Base-by-base conservation (phyloP, 1,140 invertebrate species). In the Trichonephila clavata region DNA sequence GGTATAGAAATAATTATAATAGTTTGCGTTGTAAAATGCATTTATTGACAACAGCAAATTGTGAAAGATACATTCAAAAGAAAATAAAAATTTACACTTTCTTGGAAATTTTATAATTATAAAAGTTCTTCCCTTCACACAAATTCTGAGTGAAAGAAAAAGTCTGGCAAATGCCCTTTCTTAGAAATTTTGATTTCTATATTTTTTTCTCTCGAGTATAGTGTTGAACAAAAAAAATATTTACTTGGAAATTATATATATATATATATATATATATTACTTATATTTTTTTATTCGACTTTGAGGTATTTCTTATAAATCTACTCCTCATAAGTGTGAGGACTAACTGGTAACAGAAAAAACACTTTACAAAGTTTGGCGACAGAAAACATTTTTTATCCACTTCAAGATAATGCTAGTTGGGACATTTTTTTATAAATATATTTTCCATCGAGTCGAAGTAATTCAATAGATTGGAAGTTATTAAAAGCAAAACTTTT, bases 311-410 rank as follows among this genome's bases (percentile, higher is more conserved):
- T 50, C 50, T 50, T 13, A 50, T 5, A 50, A 13, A 50, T 50
- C 50, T 50, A 50, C 50, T 50, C 14, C 81, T 84, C 20, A 57
- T 50, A 84, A 84, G 81, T 84, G 43, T 59, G 61, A 84, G 81
- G 57, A 24, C 7, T 7, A 50, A 24, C 32, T 39, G 43, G 59
- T 57, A 84, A 20, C 16, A n/a, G 43, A 50, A 50, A 80, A 50
- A 84, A 84, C 39, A 59, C 32, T 84, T 84, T 50, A 20, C 50
- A 50, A 57, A 57, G 5, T 59, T 59, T n/a, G 21, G 32, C 20
- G 50, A 84, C 16, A 57, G 81, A 59, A 59, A 84, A 6, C 21
- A 24, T 14, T 21, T 18, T 20, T 84, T 84, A 0, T 13, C 18
- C 6, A n/a, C 43, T 84, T 80, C 14, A 27, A 18, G 2, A 24